These are phyloP conservation scores for Zootermopsis nevadensis DNA, from an alignment of 2,888 invertebrate species.

Conservation along the genomic window DNA sequence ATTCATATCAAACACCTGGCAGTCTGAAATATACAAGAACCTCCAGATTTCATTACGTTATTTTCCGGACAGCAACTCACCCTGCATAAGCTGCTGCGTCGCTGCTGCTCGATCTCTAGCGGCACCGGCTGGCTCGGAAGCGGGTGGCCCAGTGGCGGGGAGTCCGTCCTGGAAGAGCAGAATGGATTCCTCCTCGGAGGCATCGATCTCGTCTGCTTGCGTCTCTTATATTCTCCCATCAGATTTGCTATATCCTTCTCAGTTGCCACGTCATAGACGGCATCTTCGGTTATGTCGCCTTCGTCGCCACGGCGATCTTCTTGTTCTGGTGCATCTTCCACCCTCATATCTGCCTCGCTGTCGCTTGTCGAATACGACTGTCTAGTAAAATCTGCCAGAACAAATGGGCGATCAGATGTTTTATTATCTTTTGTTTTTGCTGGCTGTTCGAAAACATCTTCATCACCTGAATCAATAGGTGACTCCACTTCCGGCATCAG, in stretches of 20 bases:
- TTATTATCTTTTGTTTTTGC: slow-evolving; percentile 39
- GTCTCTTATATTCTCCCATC: slow-evolving; percentile 67
- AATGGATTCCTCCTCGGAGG: slow-evolving; percentile 62
- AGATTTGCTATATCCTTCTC: slow-evolving; percentile 64
- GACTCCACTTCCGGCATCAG: slow-evolving; percentile 2
- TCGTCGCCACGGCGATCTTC: slow-evolving; percentile 51
- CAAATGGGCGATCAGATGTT: slow-evolving; percentile 51
- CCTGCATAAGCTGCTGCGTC: slow-evolving; percentile 84
- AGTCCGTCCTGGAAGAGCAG: slow-evolving; percentile 8
- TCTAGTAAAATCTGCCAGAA: slow-evolving; percentile 53
- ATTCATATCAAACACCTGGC: too few species aligned
- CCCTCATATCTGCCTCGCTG: slow-evolving; percentile 28
- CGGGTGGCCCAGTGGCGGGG: slow-evolving; percentile 57
- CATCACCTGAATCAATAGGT: slow-evolving; percentile 43
- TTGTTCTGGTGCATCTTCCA: not conserved
- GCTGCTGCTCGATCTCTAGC: slow-evolving; percentile 86
- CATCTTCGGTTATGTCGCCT: slow-evolving; percentile 53
- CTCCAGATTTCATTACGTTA: too few species aligned
- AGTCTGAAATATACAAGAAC: too few species aligned
- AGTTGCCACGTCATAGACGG: slow-evolving; percentile 62
- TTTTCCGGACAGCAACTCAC: slow-evolving; percentile 63
- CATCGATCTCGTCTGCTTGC: slow-evolving; percentile 65
- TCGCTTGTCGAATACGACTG: slow-evolving; percentile 42
- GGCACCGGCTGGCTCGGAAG: slow-evolving; percentile 75
- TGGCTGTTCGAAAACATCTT: slow-evolving; percentile 48